phyloP scores from a whole-genome alignment of 2,888 invertebrate species.

The Apamea monoglypha region DNA sequence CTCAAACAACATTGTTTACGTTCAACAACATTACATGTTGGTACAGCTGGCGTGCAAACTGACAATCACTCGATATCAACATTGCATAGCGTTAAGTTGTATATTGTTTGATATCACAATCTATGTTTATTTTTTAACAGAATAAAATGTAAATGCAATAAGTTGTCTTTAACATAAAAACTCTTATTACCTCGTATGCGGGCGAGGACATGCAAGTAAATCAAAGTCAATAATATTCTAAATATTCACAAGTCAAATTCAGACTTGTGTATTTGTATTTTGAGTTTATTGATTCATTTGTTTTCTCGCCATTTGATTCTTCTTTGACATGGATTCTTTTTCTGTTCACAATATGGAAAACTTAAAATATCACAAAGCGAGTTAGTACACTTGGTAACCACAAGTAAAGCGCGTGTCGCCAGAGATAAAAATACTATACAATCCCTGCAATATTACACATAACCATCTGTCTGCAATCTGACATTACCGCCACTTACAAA shows the following conservation, averaged over 20 bases:
- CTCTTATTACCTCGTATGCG: neutral
- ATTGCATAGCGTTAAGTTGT: neutral
- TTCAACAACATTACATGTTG: neutral
- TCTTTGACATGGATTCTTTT: too few relatives aligned
- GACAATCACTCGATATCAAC: constrained; percentile 6
- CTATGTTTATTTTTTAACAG: neutral
- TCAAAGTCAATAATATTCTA: neutral
- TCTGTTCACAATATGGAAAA: too few relatives aligned
- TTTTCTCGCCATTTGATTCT: too few relatives aligned
- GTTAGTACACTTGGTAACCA: neutral
- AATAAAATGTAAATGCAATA: neutral
- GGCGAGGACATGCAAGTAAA: neutral
- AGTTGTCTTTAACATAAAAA: too few relatives aligned
- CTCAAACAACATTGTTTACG: constrained; percentile 6
- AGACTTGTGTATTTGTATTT: too few relatives aligned
- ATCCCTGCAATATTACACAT: neutral
- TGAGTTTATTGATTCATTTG: too few relatives aligned
- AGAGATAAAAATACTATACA: neutral
- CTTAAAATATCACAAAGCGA: too few relatives aligned
- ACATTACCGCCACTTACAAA: constrained; percentile 26
- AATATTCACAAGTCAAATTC: neutral
- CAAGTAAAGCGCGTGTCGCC: neutral
- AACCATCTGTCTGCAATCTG: neutral
- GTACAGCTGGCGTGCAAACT: constrained; percentile 31
- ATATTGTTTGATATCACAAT: too few relatives aligned